A percentile compares a stretch with the other conserved stretches of the same genome.
Evolutionary conservation across 2,113 vertebrate species (phyloP).

Genomic region (Acrocephalus arundinaceus): DNA sequence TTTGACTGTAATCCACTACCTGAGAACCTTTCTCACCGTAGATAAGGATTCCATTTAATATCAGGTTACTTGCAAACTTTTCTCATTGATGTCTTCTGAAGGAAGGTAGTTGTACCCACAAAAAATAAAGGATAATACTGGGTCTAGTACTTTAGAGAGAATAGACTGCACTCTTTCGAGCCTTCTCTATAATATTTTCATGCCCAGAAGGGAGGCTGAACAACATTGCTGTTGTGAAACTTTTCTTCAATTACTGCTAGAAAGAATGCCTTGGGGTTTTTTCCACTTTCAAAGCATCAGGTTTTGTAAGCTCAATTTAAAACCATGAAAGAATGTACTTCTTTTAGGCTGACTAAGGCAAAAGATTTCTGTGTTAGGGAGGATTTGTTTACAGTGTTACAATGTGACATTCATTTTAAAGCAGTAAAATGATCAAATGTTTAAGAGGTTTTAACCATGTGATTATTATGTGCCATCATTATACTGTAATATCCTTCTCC

Average conservation of each 20-base stretch:
- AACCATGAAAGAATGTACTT: background rate
- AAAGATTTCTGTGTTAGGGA: background rate
- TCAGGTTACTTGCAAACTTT: background rate
- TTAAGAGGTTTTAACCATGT: background rate
- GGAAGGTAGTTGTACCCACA: background rate
- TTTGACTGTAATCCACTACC: background rate
- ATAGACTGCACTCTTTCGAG: background rate
- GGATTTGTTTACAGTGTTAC: background rate
- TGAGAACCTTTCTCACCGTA: background rate
- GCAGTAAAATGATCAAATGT: background rate
- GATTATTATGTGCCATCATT: background rate
- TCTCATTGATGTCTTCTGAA: background rate
- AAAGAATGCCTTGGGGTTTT: background rate
- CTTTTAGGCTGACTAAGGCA: background rate
- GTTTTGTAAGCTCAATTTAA: background rate
- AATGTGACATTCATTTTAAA: background rate
- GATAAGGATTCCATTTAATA: background rate
- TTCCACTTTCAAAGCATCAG: conserved; percentile 4
- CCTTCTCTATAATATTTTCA: background rate
- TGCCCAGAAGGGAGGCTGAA: background rate
- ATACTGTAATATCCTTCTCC: background rate
- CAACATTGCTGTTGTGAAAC: background rate
- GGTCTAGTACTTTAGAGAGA: background rate
- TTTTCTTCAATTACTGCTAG: background rate
- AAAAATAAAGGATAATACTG: background rate